These are phyloP conservation scores for Sceliomorpha sp. DNA, from an alignment of 2,888 invertebrate species.

Conservation along the genomic window DNA sequence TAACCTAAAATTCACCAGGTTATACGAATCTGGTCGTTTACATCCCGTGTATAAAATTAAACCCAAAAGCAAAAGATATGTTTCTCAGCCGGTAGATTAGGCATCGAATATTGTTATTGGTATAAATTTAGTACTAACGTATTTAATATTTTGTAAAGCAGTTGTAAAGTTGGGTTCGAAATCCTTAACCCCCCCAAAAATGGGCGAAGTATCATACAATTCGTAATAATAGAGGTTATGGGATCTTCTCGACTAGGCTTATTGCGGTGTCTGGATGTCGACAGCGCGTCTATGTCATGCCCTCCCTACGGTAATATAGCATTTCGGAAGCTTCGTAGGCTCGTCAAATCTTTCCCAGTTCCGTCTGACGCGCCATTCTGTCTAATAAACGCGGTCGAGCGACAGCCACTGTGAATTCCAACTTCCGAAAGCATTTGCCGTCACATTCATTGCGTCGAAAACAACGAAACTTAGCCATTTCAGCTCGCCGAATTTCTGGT, in stretches of 20 bases:
- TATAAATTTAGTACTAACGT: too few species aligned
- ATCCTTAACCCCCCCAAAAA: too few species aligned
- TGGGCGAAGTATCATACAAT: too few species aligned
- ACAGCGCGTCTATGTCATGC: slow-evolving; percentile 55
- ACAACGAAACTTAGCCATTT: slow-evolving; percentile 25
- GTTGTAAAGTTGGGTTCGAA: too few species aligned
- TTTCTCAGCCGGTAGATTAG: too few species aligned
- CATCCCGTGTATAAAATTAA: slow-evolving; percentile 26
- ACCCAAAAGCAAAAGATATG: slow-evolving; percentile 26
- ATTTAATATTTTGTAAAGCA: too few species aligned
- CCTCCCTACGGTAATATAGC: slow-evolving; percentile 50
- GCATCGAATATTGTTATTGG: too few species aligned
- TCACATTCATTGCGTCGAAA: slow-evolving; percentile 28
- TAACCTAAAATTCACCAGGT: slow-evolving; percentile 16
- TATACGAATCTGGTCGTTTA: slow-evolving; percentile 34
- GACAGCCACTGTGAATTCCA: slow-evolving; percentile 50
- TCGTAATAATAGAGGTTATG: too few species aligned
- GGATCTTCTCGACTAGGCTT: slow-evolving; percentile 35
- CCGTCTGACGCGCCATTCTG: slow-evolving; percentile 42
- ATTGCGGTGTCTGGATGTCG: slow-evolving; percentile 43
- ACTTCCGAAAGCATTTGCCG: slow-evolving; percentile 37
- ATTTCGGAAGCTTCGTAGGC: slow-evolving; percentile 52
- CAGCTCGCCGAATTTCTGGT: slow-evolving; percentile 3
- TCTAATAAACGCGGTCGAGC: slow-evolving; percentile 56
- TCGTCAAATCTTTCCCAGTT: slow-evolving; percentile 53